Conservation (phyloP, 2,797 vertebrate species). For the Halcyon smyrnensis region DNA sequence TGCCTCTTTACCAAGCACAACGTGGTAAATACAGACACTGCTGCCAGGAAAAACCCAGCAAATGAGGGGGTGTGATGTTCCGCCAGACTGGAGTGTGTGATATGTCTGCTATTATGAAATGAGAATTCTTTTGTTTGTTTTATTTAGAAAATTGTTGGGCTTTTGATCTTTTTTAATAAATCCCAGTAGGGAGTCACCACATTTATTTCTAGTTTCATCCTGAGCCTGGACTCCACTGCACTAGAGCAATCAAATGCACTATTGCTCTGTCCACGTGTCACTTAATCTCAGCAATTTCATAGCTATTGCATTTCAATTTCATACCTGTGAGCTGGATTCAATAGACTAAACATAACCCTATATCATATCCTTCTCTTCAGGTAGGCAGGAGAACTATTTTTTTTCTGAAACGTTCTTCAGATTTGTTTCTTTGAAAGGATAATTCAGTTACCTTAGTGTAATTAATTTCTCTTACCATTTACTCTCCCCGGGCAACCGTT, state of each 20-base stretch:
- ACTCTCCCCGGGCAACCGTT: background rate
- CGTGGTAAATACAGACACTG: background rate
- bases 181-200: background rate
- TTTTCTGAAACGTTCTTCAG: background rate
- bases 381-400: background rate
- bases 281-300: slow-evolving; percentile 45
- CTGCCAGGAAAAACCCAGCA: background rate
- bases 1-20: background rate
- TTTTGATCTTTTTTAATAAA: background rate
- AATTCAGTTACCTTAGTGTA: background rate
- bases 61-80: background rate
- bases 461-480: background rate
- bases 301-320: slow-evolving; percentile 54
- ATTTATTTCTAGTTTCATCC: background rate
- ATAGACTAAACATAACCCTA: background rate
- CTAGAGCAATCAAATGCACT: background rate
- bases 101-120: accelerated
- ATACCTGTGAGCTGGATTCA: slow-evolving; percentile 21
- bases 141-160: background rate
- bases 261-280: background rate
- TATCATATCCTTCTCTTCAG: background rate
- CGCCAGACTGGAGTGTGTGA: background rate
- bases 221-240: background rate
- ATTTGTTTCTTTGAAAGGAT: background rate
- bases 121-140: background rate